Conservation (phyloP, 2,888 invertebrate genomes). For the Digitonthophagus gazella region DNA sequence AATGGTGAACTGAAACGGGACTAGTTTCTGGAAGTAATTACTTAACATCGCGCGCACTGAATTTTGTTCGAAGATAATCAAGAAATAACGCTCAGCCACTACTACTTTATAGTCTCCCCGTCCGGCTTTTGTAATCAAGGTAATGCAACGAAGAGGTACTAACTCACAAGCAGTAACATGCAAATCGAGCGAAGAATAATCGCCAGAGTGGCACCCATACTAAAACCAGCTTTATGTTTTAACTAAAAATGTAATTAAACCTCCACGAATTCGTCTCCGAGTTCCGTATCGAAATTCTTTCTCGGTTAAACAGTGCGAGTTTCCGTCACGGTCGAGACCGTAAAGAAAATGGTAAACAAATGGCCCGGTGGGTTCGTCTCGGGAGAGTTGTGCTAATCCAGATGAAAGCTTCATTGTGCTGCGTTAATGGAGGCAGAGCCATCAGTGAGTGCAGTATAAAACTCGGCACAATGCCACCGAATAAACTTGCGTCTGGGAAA, state of each 20-base stretch:
- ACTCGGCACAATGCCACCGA: conserved; percentile 37
- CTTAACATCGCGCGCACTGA: neutral
- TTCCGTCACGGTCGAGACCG: conserved; percentile 5
- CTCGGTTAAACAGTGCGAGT: neutral
- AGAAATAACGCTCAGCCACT: conserved; percentile 7
- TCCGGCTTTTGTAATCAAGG: conserved; percentile 36
- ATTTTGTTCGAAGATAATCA: conserved; percentile 13
- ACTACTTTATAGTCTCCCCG: conserved; percentile 11
- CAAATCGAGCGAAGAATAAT: conserved; percentile 17
- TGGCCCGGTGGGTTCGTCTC: conserved; percentile 40
- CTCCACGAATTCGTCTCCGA: neutral
- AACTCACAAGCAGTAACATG: conserved; percentile 24
- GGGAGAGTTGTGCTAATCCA: conserved; percentile 48
- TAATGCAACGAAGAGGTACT: conserved; percentile 30
- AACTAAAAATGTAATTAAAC: conserved; percentile 1
- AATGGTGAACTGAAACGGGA: neutral
- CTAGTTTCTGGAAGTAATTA: conserved; percentile 4
- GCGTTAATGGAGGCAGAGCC: conserved; percentile 46
- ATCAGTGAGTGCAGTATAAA: conserved; percentile 43
- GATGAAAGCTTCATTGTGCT: conserved; percentile 48
- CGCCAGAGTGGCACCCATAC: neutral
- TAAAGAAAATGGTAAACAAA: conserved; percentile 39
- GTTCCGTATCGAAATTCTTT: conserved; percentile 1
- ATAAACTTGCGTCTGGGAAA: conserved; percentile 45
- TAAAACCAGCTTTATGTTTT: neutral